phyloP scores from a whole-genome alignment of 2,113 vertebrate species.

The Marmota monax region DNA sequence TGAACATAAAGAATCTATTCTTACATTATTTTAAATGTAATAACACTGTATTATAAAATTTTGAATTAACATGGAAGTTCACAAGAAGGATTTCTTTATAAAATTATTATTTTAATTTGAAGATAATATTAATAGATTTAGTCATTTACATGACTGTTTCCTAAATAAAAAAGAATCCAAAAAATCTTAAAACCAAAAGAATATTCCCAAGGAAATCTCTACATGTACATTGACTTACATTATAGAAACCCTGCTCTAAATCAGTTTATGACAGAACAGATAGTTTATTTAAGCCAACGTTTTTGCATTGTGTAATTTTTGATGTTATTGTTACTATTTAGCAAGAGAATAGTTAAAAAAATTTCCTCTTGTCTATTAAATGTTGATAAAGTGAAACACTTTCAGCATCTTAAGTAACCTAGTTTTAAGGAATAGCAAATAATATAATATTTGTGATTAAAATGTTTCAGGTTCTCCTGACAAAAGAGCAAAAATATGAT shows the following conservation, averaged over 20 bases:
- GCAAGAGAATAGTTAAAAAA: neutral
- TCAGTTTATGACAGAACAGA: neutral
- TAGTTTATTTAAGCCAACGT: neutral
- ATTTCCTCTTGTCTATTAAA: neutral
- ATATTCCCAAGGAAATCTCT: neutral
- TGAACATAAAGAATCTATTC: neutral
- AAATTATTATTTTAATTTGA: neutral
- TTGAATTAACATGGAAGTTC: neutral
- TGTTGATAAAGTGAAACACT: neutral
- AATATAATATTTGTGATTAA: neutral
- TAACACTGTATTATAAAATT: neutral
- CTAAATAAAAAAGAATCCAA: neutral
- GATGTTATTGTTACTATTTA: neutral
- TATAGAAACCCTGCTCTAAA: neutral
- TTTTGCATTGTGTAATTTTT: neutral
- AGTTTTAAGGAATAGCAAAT: neutral
- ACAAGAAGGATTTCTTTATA: neutral
- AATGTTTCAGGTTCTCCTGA: neutral
- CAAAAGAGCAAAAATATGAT: conserved; percentile 22
- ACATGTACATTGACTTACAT: neutral
- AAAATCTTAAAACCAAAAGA: too few species aligned
- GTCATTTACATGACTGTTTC: neutral
- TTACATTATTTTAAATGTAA: neutral
- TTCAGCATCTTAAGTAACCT: conserved; percentile 5
- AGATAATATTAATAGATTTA: neutral